These are phyloP conservation scores for Seriola quinqueradiata DNA, from an alignment of 2,113 vertebrate genomes.

Conservation along the genomic window DNA sequence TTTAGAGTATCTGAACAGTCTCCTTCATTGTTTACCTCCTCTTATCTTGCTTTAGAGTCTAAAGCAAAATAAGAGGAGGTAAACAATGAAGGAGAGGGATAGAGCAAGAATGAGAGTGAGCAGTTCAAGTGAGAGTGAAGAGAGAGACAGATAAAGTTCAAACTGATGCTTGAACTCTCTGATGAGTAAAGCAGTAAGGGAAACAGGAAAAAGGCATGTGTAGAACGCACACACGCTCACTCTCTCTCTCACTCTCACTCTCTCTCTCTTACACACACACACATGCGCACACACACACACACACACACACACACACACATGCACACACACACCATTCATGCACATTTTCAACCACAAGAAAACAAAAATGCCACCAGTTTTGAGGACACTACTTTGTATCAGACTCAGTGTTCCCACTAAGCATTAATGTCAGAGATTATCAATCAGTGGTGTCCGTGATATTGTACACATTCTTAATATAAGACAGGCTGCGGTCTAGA, in stretches of 20 bases:
- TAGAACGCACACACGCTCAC: background rate
- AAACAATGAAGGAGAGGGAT: background rate
- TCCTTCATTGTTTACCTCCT: no score
- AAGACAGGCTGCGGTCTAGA: constrained; percentile 44
- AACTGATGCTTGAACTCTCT: constrained; percentile 1
- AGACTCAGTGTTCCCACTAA: constrained; percentile 23
- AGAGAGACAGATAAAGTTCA: background rate
- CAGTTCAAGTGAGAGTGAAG: background rate
- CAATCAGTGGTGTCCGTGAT: constrained; percentile 53
- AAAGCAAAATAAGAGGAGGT: background rate
- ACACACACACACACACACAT: background rate
- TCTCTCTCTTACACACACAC: background rate
- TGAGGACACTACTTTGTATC: constrained; percentile 1
- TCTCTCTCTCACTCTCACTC: no score
- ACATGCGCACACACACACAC: no score
- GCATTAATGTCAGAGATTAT: constrained; percentile 63
- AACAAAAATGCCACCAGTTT: constrained; percentile 17
- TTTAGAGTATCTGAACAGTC: no score
- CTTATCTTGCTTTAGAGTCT: no score
- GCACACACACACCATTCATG: constrained; percentile 1
- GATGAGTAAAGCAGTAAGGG: constrained; percentile 19
- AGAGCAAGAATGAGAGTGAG: constrained; percentile 4
- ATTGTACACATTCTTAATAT: constrained; percentile 48
- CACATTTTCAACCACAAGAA: background rate
- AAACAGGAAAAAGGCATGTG: background rate